Evolutionary conservation across 2,113 vertebrate species (phyloP).

Genomic region (Thinocorus orbignyianus): DNA sequence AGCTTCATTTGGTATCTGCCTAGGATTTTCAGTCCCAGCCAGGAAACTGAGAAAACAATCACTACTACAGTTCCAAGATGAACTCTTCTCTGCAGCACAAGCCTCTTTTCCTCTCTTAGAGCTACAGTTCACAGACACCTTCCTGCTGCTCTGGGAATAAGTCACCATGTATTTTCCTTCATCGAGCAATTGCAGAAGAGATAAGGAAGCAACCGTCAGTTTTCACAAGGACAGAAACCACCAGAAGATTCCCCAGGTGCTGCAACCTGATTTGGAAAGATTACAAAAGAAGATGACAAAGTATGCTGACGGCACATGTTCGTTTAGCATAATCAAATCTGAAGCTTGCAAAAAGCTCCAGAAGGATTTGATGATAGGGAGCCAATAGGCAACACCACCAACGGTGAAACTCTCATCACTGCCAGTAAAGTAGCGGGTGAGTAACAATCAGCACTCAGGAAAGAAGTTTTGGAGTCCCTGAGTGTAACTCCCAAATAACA

Average conservation of each 20-base stretch:
- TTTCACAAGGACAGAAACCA: background rate
- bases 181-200: background rate
- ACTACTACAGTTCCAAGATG: accelerated
- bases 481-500: background rate
- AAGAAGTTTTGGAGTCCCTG: background rate
- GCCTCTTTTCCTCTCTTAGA: background rate
- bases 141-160: background rate
- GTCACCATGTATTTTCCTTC: background rate
- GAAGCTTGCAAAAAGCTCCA: background rate
- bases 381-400: background rate
- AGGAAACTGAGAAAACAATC: background rate
- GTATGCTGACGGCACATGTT: background rate
- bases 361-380: background rate
- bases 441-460: background rate
- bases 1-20: background rate
- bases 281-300: background rate
- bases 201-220: background rate
- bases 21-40: background rate
- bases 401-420: background rate
- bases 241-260: background rate
- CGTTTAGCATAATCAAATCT: background rate
- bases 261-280: background rate
- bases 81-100: background rate
- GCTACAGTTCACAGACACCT: background rate
- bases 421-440: background rate